Conservation (phyloP, 2,888 invertebrate genomes). For the Apodemia zela region DNA sequence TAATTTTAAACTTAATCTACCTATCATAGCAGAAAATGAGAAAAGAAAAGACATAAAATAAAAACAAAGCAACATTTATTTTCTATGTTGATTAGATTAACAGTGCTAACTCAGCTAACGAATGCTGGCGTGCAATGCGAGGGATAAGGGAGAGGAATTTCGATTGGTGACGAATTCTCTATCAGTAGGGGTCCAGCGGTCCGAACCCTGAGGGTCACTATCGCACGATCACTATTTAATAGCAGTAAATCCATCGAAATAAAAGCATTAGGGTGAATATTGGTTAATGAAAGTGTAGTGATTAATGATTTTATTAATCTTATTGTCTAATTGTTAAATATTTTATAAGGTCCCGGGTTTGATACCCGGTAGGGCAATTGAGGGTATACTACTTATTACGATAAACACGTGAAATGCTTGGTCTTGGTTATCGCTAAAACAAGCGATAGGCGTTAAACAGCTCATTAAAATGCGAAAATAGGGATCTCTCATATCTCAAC, state of each 20-base stretch:
- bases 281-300: background rate
- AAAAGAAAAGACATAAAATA: background rate
- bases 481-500: too few species aligned
- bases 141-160: constrained; percentile 26
- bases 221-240: constrained; percentile 57
- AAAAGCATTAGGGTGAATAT: background rate
- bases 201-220: constrained; percentile 44
- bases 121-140: background rate
- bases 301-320: background rate
- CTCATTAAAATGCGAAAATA: too few species aligned
- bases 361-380: too few species aligned
- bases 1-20: too few species aligned
- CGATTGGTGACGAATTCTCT: constrained; percentile 45
- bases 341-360: too few species aligned
- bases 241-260: constrained; percentile 58
- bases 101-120: constrained; percentile 18
- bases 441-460: too few species aligned
- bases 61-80: constrained; percentile 1
- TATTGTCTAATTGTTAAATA: too few species aligned
- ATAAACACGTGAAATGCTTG: too few species aligned
- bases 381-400: too few species aligned
- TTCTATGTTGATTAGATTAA: constrained; percentile 5
- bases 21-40: too few species aligned
- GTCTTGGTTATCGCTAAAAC: too few species aligned
- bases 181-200: constrained; percentile 28